A percentile compares a stretch with the other conserved stretches of the same genome.
Evolutionary conservation across 2,797 vertebrate genomes (phyloP).

Genomic region (Sparus aurata): DNA sequence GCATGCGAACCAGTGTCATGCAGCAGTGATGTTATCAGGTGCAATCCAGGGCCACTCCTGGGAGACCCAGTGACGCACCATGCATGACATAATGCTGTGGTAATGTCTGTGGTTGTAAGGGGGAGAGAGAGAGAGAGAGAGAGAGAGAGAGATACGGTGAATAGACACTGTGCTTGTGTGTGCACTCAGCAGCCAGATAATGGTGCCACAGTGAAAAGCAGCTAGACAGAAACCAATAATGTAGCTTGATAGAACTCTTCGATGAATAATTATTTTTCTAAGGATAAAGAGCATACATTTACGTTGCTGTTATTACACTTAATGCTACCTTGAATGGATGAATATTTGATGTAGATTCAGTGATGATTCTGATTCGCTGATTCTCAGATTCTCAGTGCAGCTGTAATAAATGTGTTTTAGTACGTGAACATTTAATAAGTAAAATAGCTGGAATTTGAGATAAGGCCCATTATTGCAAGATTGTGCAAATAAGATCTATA

Average conservation of each 20-base stretch:
- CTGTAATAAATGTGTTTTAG: slow-evolving; percentile 11
- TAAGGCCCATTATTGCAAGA: background rate
- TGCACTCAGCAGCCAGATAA: slow-evolving; percentile 33
- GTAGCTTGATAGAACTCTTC: slow-evolving; percentile 13
- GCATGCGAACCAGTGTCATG: slow-evolving; percentile 53
- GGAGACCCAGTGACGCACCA: slow-evolving; percentile 79
- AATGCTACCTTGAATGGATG: background rate
- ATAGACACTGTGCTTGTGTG: slow-evolving; percentile 41
- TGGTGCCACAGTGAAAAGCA: slow-evolving; percentile 22
- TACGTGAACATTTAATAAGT: background rate
- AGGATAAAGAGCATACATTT: slow-evolving; percentile 9
- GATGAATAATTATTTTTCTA: slow-evolving; percentile 13
- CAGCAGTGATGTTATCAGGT: slow-evolving; percentile 69
- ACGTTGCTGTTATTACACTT: background rate
- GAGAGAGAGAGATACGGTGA: slow-evolving; percentile 11
- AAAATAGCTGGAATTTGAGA: background rate
- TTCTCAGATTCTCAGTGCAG: background rate
- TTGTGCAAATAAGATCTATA: background rate
- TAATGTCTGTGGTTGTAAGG: slow-evolving; percentile 68
- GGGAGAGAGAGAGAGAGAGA: slow-evolving; percentile 29
- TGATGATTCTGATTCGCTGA: background rate
- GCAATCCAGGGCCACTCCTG: slow-evolving; percentile 73
- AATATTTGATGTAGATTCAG: background rate
- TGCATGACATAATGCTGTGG: slow-evolving; percentile 74
- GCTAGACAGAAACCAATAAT: slow-evolving; percentile 31